These are phyloP conservation scores for Alces alces DNA, from an alignment of 2,113 vertebrate species.

Conservation along the genomic window DNA sequence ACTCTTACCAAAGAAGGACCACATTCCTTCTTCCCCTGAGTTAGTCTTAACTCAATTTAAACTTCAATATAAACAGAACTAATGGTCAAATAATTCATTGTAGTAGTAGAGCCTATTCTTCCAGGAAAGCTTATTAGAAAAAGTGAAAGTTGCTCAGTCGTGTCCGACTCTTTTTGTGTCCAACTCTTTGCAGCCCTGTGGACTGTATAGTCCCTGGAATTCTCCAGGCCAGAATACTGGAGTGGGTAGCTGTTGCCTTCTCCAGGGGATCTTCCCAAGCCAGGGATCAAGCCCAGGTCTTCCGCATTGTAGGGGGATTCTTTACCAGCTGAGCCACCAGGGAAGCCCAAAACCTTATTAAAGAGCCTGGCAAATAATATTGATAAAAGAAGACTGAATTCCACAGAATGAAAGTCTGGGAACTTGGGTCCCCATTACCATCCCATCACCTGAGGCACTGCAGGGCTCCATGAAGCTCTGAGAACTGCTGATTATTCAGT, in stretches of 20 bases:
- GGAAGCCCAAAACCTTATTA: neutral
- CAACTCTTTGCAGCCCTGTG: neutral
- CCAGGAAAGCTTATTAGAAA: neutral
- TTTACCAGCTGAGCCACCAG: neutral
- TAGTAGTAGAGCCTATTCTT: neutral
- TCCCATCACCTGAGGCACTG: neutral
- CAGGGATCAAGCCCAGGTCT: neutral
- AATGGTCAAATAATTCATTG: neutral
- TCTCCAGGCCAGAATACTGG: neutral
- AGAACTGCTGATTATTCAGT: neutral
- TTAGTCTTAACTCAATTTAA: conserved; percentile 17
- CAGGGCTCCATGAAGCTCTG: neutral
- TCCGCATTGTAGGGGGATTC: neutral
- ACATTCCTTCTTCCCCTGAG: neutral
- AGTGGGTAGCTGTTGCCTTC: neutral
- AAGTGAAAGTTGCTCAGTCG: neutral
- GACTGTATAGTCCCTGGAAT: neutral
- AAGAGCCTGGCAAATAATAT: neutral
- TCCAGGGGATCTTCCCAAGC: neutral
- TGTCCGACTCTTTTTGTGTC: neutral
- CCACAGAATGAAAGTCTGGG: neutral
- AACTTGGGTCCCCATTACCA: neutral
- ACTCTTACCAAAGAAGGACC: neutral
- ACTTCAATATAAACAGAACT: neutral
- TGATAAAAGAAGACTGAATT: neutral